Base-by-base conservation (phyloP, 2,797 vertebrate species). In the Danio albolineatus region DNA sequence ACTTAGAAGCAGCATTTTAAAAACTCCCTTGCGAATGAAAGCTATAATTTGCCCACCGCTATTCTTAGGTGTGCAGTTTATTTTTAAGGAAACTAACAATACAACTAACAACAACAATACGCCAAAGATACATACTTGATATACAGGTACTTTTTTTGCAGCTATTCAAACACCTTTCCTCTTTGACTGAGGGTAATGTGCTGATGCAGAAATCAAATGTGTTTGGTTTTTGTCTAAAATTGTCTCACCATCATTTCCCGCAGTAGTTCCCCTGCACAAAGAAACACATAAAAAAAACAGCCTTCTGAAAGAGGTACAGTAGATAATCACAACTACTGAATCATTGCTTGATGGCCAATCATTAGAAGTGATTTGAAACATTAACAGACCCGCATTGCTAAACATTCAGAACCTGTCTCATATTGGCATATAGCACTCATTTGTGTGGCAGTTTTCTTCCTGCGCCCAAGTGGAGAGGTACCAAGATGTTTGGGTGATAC, bases 331-430 rank as follows among this genome's bases (percentile, higher is more conserved):
- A 48, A 41, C 60, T 64, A 65, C 59, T 13, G 13, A 56, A 78
- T 80, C 80, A 71, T 66, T 86, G 76, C 59, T 84, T 14, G 21
- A 86, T 72, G 74, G 41, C 59, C 65, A 80, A 80, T 80, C 65
- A 17, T 72, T 75, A 65, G n/a, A 70, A 79, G 73, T 79, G 78
- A 77, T 73, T 70, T 60, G 44, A 70, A 82, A 79, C 65, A 7
- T 13, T 77, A 74, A 62, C 69, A 70, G 65, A 60, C 44, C n/a
- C 56, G 65, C 43, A 66, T 64, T 21, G 13, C 60, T 36, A 41
- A 79, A 56, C 69, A 59, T 66, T 43, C 28, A 72, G 17, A 10
- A 36, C 19, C 36, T 49, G 9, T 64, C 67, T 78, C 61, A 73
- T 60, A 69, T 53, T 21, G 62, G 54, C 44, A 73, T 57, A 67